A percentile compares a stretch with the other conserved stretches of the same genome.
phyloP scores from a whole-genome alignment of 2,888 invertebrate species.

The Oxyteleia sp. region DNA sequence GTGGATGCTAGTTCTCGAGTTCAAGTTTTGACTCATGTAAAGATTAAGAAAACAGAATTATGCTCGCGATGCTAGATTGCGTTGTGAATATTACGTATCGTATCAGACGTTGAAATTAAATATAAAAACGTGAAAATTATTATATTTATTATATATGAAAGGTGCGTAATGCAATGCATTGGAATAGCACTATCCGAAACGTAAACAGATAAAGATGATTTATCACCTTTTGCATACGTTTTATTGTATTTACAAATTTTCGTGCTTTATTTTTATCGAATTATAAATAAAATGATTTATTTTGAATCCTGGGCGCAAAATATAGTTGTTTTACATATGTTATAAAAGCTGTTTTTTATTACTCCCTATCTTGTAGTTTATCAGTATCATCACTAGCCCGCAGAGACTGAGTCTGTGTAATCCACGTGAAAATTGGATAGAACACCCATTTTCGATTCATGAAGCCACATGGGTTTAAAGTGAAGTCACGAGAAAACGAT shows the following conservation, averaged over 20 bases:
- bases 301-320: slow-evolving; percentile 40
- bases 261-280: slow-evolving; percentile 41
- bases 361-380: too few species aligned
- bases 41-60: not conserved
- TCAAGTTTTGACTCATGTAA: too few species aligned
- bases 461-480: too few species aligned
- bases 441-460: too few species aligned
- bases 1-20: too few species aligned
- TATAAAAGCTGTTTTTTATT: not conserved
- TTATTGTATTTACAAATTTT: slow-evolving; percentile 38
- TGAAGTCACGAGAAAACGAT: too few species aligned
- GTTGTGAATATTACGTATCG: slow-evolving; percentile 7
- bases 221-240: slow-evolving; percentile 31
- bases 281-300: slow-evolving; percentile 39
- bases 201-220: slow-evolving; percentile 4
- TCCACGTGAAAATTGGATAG: too few species aligned
- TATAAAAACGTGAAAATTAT: slow-evolving; percentile 20
- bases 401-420: too few species aligned
- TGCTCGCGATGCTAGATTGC: not conserved
- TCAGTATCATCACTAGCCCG: too few species aligned
- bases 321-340: slow-evolving; percentile 48
- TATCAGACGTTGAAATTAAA: slow-evolving; percentile 11
- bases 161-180: slow-evolving; percentile 5
- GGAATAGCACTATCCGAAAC: not conserved
- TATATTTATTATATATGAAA: slow-evolving; percentile 36